Conservation (phyloP, 2,797 vertebrate species). For the Melopsittacus undulatus region DNA sequence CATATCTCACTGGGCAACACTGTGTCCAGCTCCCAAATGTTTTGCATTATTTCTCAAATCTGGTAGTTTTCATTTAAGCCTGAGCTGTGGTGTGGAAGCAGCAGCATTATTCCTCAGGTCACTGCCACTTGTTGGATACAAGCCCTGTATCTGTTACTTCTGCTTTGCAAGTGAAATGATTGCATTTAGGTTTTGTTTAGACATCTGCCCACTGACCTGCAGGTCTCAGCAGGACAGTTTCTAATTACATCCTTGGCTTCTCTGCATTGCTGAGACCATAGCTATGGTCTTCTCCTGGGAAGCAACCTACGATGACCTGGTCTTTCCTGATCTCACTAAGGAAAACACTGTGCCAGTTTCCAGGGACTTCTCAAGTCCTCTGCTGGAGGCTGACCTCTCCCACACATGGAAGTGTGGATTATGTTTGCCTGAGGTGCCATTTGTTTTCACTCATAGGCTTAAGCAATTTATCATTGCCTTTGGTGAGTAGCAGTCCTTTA, state of each 20-base stretch:
- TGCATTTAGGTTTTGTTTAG: neutral
- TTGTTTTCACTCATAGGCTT: neutral
- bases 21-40: neutral
- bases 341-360: neutral
- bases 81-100: neutral
- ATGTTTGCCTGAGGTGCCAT: neutral
- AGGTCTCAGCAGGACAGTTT: neutral
- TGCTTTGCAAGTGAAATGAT: neutral
- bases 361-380: neutral
- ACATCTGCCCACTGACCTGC: neutral
- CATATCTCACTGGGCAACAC: neutral
- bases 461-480: neutral
- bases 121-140: neutral
- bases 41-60: neutral
- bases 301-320: neutral
- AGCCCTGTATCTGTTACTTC: neutral
- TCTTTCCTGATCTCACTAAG: neutral
- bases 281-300: neutral
- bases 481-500: neutral
- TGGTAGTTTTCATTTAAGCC: neutral
- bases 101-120: neutral
- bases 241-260: neutral
- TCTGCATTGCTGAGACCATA: neutral
- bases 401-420: neutral
- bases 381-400: neutral